Percentiles rank a stretch among this genome's conserved stretches.
These are phyloP conservation scores for Drosophila guanche DNA, from an alignment of 1,140 invertebrate genomes.

Conservation along the genomic window DNA sequence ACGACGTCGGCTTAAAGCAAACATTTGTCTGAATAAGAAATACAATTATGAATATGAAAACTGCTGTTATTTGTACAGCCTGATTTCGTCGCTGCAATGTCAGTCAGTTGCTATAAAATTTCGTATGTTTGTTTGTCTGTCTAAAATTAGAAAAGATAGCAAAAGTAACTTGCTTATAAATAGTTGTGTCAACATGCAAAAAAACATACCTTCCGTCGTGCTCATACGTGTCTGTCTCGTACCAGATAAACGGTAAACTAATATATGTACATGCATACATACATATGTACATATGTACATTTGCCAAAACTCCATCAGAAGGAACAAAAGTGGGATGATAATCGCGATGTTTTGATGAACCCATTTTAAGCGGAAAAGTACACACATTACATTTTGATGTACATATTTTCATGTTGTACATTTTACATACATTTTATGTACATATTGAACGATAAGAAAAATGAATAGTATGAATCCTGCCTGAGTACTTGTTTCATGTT, in stretches of 20 bases:
- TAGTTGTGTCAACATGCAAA: conserved; percentile 71
- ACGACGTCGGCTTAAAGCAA: conserved; percentile 23
- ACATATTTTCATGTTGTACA: neutral
- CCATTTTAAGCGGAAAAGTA: conserved; percentile 19
- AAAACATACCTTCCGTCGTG: conserved; percentile 44
- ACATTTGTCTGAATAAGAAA: conserved; percentile 60
- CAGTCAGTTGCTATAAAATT: conserved; percentile 57
- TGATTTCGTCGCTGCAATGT: conserved; percentile 67
- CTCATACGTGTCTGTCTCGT: conserved; percentile 41
- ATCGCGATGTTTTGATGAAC: conserved; percentile 20
- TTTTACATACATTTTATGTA: neutral
- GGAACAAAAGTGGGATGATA: neutral
- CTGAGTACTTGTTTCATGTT: conserved; percentile 1
- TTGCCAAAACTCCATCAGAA: conserved; percentile 15
- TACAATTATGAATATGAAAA: conserved; percentile 23
- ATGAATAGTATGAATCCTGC: neutral
- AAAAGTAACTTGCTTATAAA: conserved; percentile 66
- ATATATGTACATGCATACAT: conserved; percentile 1
- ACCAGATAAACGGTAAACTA: conserved; percentile 16
- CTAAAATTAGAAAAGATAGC: conserved; percentile 78
- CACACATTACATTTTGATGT: neutral
- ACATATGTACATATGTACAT: neutral
- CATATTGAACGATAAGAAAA: too few species aligned
- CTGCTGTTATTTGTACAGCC: conserved; percentile 67
- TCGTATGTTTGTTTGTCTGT: conserved; percentile 52